phyloP scores from a whole-genome alignment of 2,888 invertebrate genomes.

The Cepaea hortensis region DNA sequence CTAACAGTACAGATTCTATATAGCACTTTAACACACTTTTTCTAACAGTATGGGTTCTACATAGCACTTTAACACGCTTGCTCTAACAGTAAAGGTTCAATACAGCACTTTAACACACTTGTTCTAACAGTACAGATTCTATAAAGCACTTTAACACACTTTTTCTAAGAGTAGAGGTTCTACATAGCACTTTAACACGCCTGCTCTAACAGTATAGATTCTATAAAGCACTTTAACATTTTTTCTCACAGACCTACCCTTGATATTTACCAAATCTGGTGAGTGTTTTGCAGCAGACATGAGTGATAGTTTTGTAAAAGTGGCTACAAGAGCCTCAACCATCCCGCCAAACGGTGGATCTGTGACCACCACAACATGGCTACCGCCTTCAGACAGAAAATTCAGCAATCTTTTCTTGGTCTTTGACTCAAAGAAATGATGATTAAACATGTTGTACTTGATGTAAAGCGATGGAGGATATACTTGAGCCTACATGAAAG shows the following conservation, averaged over 20 bases:
- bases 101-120: too few relatives aligned
- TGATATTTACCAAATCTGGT: neutral
- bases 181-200: too few relatives aligned
- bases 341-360: conserved; percentile 96
- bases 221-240: too few relatives aligned
- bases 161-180: too few relatives aligned
- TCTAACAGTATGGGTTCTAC: too few relatives aligned
- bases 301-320: conserved; percentile 77
- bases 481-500: conserved; percentile 74
- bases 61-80: too few relatives aligned
- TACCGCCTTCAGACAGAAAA: conserved; percentile 76
- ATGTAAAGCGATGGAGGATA: conserved; percentile 80
- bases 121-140: too few relatives aligned
- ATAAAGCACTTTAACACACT: too few relatives aligned
- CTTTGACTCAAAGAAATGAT: conserved; percentile 84
- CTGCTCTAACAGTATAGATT: too few relatives aligned
- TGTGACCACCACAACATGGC: conserved; percentile 65
- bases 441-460: conserved; percentile 93
- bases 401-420: conserved; percentile 57
- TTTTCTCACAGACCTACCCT: neutral
- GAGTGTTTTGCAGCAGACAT: neutral
- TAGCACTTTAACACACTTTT: too few relatives aligned
- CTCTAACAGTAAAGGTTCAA: too few relatives aligned
- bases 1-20: too few relatives aligned
- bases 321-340: conserved; percentile 86